Base-by-base conservation (phyloP, 2,113 vertebrate genomes). In the Varanus salvator region DNA sequence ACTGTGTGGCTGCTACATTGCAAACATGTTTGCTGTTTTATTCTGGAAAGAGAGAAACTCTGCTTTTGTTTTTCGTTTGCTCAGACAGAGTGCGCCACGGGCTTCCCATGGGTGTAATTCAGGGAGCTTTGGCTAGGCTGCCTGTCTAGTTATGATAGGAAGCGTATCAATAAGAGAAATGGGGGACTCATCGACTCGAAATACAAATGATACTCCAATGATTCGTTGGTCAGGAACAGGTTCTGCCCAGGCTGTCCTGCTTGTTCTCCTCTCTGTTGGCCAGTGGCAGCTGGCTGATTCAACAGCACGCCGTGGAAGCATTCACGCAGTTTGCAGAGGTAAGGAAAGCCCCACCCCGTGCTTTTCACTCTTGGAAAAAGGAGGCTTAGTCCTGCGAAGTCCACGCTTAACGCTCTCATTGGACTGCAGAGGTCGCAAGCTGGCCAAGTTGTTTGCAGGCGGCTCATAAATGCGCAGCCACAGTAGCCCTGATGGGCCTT, bases 291-390 rank as follows among this genome's bases (percentile, higher is more conserved):
- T 99, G 99, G 99, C 94, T 98, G 80, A 85, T 99, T 25, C 97
- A 98, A 31, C 99, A 99, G 57, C 98, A 98, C 0, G 89, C 98
- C 0, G 80, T 99, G 91, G 98, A 99, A 93, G 98, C 98, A 0
- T 99, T 99, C 93, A 98, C 98, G 44, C 95, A 88, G 2, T 99
- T 99, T 97, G 99, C 98, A 85, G 98, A 99, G 98, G 99, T 99
- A 94, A 92, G 91, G 19, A 0, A 84, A 90, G 84, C 75, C 68
- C 52, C 0, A 38, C 38, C 38, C 38, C 74, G 57, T 50, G 19
- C 52, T 76, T 52, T 52, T 78, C 21, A 25, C 29, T 50, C 71
- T 21, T n/a, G 23, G 60, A 25, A 3, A 6, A 21, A 12, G 50
- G 52, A 38, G 7, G 5, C 60, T 50, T 23, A 29, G 50, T 52